Conservation (phyloP, 2,113 vertebrate genomes). For the Lepus americanus region DNA sequence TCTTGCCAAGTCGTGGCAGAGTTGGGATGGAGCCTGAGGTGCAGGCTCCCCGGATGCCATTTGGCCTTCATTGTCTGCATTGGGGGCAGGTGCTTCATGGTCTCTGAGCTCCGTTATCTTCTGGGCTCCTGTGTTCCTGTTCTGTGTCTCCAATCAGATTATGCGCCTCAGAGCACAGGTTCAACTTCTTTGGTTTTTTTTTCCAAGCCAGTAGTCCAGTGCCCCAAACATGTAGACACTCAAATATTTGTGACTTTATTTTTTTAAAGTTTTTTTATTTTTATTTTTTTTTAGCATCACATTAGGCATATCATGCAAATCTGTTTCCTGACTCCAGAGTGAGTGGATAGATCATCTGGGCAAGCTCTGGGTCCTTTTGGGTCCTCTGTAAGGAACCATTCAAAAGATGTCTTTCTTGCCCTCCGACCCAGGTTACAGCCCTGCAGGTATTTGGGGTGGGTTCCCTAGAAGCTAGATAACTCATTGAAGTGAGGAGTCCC, state of each 20-base stretch:
- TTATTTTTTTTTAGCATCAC: neutral
- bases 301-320: rapidly evolving
- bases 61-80: neutral
- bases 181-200: neutral
- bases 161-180: neutral
- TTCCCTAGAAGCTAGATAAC: neutral
- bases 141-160: neutral
- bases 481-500: neutral
- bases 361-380: neutral
- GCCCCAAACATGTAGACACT: neutral
- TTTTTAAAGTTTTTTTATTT: no score
- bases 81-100: neutral
- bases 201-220: neutral
- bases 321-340: neutral
- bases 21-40: no score
- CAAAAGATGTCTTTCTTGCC: neutral
- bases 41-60: neutral
- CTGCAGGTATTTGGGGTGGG: neutral
- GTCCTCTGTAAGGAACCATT: neutral
- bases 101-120: neutral
- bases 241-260: neutral
- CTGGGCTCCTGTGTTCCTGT: neutral
- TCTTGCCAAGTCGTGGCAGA: neutral
- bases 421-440: neutral
- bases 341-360: neutral